A percentile compares a stretch with the other conserved stretches of the same genome.
These are phyloP conservation scores for Umimayanthus kanabou DNA, from an alignment of 92 coral and sea anemone genomes.

Conservation along the genomic window DNA sequence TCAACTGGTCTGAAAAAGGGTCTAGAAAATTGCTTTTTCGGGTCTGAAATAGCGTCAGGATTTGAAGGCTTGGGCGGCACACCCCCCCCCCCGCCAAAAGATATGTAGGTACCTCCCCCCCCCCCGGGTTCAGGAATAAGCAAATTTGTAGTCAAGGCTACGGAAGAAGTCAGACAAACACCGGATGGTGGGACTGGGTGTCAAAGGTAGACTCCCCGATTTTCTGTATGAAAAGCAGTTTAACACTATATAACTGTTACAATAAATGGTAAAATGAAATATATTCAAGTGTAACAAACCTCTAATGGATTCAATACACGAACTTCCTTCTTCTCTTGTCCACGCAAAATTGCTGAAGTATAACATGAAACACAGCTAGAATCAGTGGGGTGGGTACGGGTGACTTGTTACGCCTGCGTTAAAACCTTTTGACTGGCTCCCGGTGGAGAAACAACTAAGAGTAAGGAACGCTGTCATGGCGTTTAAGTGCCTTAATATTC, in stretches of 20 bases:
- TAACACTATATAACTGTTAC: neutral
- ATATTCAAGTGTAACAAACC: slow-evolving; percentile 49
- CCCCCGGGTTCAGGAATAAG: too few species aligned
- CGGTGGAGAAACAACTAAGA: too few species aligned
- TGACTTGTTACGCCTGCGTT: too few species aligned
- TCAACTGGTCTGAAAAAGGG: too few species aligned
- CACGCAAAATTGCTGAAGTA: slow-evolving; percentile 70
- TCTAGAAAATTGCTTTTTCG: too few species aligned
- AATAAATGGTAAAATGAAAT: neutral
- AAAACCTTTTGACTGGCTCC: too few species aligned
- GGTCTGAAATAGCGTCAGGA: too few species aligned
- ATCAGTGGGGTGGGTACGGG: neutral
- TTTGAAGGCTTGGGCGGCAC: too few species aligned
- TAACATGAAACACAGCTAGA: neutral
- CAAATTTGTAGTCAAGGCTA: neutral
- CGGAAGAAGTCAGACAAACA: neutral
- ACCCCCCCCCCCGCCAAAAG: too few species aligned
- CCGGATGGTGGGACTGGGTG: neutral
- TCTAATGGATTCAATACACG: slow-evolving; percentile 82
- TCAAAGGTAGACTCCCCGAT: neutral
- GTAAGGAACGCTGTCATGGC: too few species aligned
- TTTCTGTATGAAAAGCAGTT: neutral
- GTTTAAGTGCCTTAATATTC: too few species aligned
- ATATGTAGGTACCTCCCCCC: too few species aligned
- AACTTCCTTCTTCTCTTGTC: slow-evolving; percentile 66